These are phyloP conservation scores for Cryptoblepharus egeriae DNA, from an alignment of 2,797 vertebrate species.

Conservation along the genomic window DNA sequence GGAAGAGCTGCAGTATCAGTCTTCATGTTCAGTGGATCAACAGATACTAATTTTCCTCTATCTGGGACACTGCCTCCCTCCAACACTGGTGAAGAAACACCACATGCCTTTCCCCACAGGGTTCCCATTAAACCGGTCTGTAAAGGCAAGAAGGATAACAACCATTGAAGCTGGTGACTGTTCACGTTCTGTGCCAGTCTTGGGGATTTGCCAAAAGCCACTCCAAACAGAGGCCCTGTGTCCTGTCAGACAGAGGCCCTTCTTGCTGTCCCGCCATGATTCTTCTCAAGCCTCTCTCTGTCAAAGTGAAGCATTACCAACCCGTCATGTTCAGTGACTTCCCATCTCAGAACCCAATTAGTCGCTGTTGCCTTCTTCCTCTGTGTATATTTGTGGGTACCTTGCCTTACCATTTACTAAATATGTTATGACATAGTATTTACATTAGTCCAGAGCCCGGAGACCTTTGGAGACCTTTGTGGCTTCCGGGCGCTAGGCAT, in stretches of 20 bases:
- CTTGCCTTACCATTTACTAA: not conserved
- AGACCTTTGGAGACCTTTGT: not conserved
- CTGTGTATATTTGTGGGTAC: not conserved
- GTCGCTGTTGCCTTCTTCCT: not conserved
- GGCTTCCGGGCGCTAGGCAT: not conserved
- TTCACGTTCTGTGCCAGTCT: not conserved
- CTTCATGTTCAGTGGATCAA: not conserved
- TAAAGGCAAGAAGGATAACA: not conserved
- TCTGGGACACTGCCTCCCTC: not conserved
- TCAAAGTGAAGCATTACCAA: not conserved
- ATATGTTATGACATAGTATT: not conserved
- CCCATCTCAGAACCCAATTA: not conserved
- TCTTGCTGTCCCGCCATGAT: not conserved
- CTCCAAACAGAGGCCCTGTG: not conserved
- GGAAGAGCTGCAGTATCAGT: too few species aligned
- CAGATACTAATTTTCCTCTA: not conserved
- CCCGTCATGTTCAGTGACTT: not conserved
- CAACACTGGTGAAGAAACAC: not conserved
- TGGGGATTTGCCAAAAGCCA: not conserved
- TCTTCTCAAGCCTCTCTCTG: not conserved
- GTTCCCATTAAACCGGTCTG: not conserved
- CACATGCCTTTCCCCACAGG: not conserved
- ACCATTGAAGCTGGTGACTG: not conserved
- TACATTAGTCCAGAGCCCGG: conserved; percentile 10
- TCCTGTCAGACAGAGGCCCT: not conserved